These are phyloP conservation scores for Miichthys miiuy DNA, from an alignment of 2,797 vertebrate species.

Conservation along the genomic window DNA sequence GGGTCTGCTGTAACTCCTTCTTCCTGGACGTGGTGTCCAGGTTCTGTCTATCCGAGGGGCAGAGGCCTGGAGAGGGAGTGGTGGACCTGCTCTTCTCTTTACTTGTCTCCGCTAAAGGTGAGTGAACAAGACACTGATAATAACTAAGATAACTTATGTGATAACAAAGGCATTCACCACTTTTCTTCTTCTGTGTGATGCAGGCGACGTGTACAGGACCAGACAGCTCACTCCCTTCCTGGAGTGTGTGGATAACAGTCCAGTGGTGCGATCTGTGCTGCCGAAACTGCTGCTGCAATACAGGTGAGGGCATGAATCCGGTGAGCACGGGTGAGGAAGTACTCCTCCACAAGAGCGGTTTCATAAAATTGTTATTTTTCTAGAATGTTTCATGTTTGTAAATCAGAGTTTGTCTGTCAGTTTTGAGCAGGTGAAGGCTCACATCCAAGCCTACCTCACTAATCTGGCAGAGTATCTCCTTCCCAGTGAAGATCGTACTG, in stretches of 20 bases:
- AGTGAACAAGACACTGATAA: neutral
- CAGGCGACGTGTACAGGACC: slow-evolving; percentile 82
- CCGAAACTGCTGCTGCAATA: slow-evolving; percentile 85
- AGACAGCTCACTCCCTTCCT: slow-evolving; percentile 84
- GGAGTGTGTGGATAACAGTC: slow-evolving; percentile 85
- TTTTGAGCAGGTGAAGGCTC: slow-evolving; percentile 81
- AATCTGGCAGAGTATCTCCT: slow-evolving; percentile 80
- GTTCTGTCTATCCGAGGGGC: slow-evolving; percentile 80
- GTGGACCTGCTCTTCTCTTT: slow-evolving; percentile 86
- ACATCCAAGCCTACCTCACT: slow-evolving; percentile 80
- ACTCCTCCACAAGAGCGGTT: neutral
- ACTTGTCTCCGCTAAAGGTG: slow-evolving; percentile 80
- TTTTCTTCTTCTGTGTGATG: neutral
- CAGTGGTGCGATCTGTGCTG: slow-evolving; percentile 85
- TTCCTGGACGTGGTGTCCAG: slow-evolving; percentile 87
- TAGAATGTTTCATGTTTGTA: neutral
- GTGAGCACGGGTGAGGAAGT: neutral
- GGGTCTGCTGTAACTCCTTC: slow-evolving; percentile 81
- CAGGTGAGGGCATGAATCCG: slow-evolving; percentile 70
- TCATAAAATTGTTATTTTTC: too few relatives aligned
- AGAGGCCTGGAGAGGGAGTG: slow-evolving; percentile 69
- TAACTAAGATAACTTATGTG: neutral
- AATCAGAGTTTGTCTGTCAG: slow-evolving; percentile 53
- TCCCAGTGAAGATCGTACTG: slow-evolving; percentile 69
- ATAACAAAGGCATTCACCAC: neutral